These are phyloP conservation scores for Ispidina picta DNA, from an alignment of 2,797 vertebrate species.

Conservation along the genomic window DNA sequence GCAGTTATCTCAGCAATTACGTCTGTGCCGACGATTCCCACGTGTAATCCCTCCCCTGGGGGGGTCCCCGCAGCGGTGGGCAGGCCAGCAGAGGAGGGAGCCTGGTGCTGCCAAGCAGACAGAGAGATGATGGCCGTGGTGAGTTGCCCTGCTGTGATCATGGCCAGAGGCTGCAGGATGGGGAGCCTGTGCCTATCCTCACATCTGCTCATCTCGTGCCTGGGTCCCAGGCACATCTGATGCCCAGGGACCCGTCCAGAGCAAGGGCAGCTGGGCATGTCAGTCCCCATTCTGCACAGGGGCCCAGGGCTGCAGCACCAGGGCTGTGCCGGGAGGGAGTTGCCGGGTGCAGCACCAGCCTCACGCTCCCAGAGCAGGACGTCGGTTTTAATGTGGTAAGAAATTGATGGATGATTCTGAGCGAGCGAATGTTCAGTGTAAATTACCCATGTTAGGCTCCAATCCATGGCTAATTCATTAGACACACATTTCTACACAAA, in stretches of 20 bases:
- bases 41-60: background rate
- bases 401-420: constrained; percentile 56
- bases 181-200: background rate
- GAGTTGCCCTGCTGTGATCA: background rate
- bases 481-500: constrained; percentile 50
- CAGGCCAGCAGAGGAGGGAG: background rate
- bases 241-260: fast-evolving
- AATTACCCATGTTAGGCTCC: constrained; percentile 60
- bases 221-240: background rate
- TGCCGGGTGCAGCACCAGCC: background rate
- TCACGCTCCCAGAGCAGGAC: background rate
- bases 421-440: constrained; percentile 14
- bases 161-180: background rate
- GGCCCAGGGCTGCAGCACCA: fast-evolving
- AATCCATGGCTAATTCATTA: constrained; percentile 59
- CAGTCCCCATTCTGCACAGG: background rate
- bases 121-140: background rate
- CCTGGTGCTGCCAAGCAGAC: fast-evolving
- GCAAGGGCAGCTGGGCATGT: fast-evolving
- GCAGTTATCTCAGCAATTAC: constrained; percentile 54
- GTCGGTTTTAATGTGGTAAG: constrained; percentile 22
- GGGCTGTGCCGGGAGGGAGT: background rate
- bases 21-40: background rate
- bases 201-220: fast-evolving
- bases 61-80: background rate